Evolutionary conservation across 2,888 invertebrate genomes (phyloP).

Genomic region (Epicampocera succincta): DNA sequence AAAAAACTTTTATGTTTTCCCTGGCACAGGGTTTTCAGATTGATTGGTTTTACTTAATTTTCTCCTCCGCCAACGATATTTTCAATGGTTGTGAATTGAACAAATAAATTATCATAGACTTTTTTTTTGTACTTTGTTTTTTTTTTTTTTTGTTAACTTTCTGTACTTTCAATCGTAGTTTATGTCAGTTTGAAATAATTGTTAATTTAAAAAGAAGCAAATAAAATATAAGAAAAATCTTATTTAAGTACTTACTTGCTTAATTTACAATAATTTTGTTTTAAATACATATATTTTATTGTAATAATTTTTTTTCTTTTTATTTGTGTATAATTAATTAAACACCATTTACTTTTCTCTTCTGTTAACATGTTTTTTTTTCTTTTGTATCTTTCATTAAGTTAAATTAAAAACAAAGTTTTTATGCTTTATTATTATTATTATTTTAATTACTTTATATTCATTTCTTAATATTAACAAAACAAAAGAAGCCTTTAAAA

Average conservation of each 20-base stretch:
- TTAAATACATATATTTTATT: conserved; percentile 37
- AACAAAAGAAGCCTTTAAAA: conserved; percentile 65
- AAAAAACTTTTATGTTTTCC: too few relatives aligned
- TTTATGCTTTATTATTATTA: conserved; percentile 54
- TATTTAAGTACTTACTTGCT: conserved; percentile 70
- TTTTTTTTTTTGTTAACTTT: conserved; percentile 27
- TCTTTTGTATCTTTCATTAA: conserved; percentile 44
- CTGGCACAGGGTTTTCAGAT: too few relatives aligned
- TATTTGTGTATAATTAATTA: conserved; percentile 43
- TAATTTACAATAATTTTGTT: conserved; percentile 53
- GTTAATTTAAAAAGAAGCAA: conserved; percentile 40
- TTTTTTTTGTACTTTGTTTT: conserved; percentile 35
- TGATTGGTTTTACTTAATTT: too few relatives aligned
- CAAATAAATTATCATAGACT: conserved; percentile 22
- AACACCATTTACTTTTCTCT: conserved; percentile 17
- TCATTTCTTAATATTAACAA: conserved; percentile 59
- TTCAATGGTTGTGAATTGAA: conserved; percentile 25
- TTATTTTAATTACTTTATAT: conserved; percentile 50
- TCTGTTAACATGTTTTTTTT: conserved; percentile 25
- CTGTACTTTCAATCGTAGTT: conserved; percentile 53
- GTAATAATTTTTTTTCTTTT: conserved; percentile 13
- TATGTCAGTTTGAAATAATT: conserved; percentile 49
- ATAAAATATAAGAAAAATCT: conserved; percentile 53
- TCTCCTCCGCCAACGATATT: not conserved
- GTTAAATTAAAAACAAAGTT: conserved; percentile 47